Evolutionary conservation across 2,888 invertebrate species (phyloP).

Genomic region (Mythimna albipuncta): DNA sequence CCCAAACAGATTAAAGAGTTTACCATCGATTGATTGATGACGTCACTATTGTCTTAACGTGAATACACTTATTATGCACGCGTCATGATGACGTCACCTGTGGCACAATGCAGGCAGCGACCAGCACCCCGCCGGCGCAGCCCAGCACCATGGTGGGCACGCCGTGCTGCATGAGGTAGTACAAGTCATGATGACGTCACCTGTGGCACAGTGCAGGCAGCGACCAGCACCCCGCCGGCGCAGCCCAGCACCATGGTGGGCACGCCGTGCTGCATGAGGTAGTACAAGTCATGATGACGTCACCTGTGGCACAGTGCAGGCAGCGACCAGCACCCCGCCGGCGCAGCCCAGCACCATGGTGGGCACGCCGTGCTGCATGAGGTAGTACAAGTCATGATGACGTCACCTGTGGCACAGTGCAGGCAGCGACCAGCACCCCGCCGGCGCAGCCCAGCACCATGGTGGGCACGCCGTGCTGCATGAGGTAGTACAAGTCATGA

Average conservation of each 20-base stretch:
- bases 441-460: constrained; percentile 92
- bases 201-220: constrained; percentile 93
- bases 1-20: too few relatives aligned
- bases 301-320: constrained; percentile 93
- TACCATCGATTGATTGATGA: too few relatives aligned
- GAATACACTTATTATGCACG: too few relatives aligned
- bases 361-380: constrained; percentile 90
- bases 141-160: constrained; percentile 92
- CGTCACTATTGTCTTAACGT: too few relatives aligned
- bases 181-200: constrained; percentile 66
- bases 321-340: constrained; percentile 92
- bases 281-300: constrained; percentile 56
- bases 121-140: constrained; percentile 92
- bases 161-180: constrained; percentile 90
- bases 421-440: constrained; percentile 92
- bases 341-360: constrained; percentile 92
- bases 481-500: constrained; percentile 79
- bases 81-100: constrained; percentile 79
- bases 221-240: constrained; percentile 92
- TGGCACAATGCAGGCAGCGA: constrained; percentile 93
- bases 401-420: constrained; percentile 92
- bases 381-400: constrained; percentile 72
- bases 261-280: constrained; percentile 90
- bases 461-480: constrained; percentile 90
- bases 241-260: constrained; percentile 92